These are phyloP conservation scores for Paracentrotus lividus DNA, from an alignment of 53 echinoderm and acorn worm species.

Conservation along the genomic window DNA sequence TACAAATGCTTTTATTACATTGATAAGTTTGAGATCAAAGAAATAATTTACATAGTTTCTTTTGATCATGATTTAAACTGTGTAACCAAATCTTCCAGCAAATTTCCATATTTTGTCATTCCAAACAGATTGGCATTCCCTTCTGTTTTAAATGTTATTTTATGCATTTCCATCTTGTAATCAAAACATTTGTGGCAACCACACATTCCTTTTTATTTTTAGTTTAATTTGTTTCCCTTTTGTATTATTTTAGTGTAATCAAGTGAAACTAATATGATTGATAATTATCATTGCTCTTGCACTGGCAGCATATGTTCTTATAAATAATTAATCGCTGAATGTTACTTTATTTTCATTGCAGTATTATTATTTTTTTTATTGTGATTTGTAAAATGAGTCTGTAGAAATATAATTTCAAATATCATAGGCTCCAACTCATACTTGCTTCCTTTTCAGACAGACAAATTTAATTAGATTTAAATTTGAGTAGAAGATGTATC, in stretches of 20 bases:
- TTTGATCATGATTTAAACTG: neutral
- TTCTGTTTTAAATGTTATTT: neutral
- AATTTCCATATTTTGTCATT: conserved; percentile 7
- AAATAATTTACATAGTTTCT: neutral
- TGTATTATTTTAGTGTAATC: neutral
- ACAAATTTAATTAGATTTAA: too few species aligned
- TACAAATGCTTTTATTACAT: neutral
- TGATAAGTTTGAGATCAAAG: neutral
- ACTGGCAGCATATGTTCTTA: neutral
- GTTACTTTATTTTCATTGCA: neutral
- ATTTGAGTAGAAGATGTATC: too few species aligned
- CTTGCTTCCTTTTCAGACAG: too few species aligned
- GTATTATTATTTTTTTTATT: neutral
- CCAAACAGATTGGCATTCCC: conserved; percentile 15
- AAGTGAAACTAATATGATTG: neutral
- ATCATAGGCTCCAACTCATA: too few species aligned
- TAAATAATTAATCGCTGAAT: neutral
- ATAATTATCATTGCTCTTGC: neutral
- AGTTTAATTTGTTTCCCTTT: neutral
- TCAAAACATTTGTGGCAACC: neutral
- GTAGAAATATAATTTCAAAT: neutral
- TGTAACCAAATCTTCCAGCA: neutral
- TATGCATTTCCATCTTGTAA: neutral
- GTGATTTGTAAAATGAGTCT: neutral
- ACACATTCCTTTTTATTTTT: neutral